Evolutionary conservation across 2,113 vertebrate species (phyloP).

Genomic region (Myotis brandtii): DNA sequence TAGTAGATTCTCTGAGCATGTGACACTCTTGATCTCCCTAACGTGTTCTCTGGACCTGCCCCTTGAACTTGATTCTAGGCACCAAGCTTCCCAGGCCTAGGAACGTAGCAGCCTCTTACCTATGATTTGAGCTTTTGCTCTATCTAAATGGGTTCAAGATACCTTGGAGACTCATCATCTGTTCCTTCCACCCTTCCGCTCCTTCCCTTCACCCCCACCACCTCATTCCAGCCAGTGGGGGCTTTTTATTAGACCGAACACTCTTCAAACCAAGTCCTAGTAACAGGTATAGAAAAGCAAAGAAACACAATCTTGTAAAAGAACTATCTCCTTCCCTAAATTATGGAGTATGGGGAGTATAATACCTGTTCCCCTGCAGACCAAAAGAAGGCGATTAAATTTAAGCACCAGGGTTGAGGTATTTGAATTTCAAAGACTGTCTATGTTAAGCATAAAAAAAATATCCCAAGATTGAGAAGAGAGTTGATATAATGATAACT

Average conservation of each 20-base stretch:
- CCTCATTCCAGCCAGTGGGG: no score
- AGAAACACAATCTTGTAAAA: background rate
- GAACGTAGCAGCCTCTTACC: background rate
- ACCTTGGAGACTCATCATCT: background rate
- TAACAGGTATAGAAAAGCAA: background rate
- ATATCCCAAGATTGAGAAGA: background rate
- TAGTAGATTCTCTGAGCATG: background rate
- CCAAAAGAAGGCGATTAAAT: background rate
- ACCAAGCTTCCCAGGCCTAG: background rate
- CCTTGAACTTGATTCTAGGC: background rate
- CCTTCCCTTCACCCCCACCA: background rate
- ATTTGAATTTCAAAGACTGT: slow-evolving; percentile 69
- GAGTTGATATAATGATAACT: slow-evolving; percentile 42
- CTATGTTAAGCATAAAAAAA: slow-evolving; percentile 42
- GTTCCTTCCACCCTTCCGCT: background rate
- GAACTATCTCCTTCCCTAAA: background rate
- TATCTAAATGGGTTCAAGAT: background rate
- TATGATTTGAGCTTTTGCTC: background rate
- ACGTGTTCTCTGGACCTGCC: background rate
- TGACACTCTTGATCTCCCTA: background rate
- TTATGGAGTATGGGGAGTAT: background rate
- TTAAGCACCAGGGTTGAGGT: background rate
- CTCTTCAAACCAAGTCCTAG: background rate
- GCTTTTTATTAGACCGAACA: background rate
- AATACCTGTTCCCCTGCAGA: background rate